Base-by-base conservation (phyloP, 2,888 invertebrate genomes). In the Mythimna pallens region DNA sequence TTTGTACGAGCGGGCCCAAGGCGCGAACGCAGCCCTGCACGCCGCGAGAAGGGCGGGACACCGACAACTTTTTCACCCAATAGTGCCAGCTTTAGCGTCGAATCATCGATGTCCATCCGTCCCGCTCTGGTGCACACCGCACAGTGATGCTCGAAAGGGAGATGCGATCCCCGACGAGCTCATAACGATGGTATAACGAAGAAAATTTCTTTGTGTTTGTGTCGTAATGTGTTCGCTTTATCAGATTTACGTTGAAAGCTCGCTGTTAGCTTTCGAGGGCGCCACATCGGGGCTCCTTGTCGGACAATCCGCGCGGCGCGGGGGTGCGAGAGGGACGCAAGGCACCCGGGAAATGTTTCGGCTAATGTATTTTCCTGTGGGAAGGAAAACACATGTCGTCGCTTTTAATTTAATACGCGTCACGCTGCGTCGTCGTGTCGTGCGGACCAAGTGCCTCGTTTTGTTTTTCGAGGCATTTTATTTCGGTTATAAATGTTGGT, bases 351-450 rank as follows among this genome's bases (percentile, higher is more conserved):
- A 96, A 96, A 95, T 96, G 95, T 94, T 93, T 89, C 88, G 90
- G 93, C 95, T 96, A 95, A 96, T 96, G 94, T 95, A 94, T 95
- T 96, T 96, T 95, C 95, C 95, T 96, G 94, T 95, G 96, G 95
- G 96, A 96, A 96, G 94, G 91, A 96, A 96, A 96, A 96, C 96
- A 96, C 95, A 95, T 96, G 96, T 96, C 93, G 94, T 93, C 94
- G 94, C 94, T 95, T 95, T 96, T 96, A 96, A 96, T 96, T 95
- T 96, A 96, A 96, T 96, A 94, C 94, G 93, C 92, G 93, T 94
- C 96, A 95, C 91, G 96, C 96, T 95, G 96, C 83, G 96, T 90
- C 88, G 87, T 89, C 92, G 91, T 93, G 94, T 93, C 89, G 89
- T 85, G 90, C 88, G 70, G 79, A 77, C 86, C 86, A 80, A 86